Conservation (phyloP, 2,888 invertebrate species). For the Andrena trimmerana region DNA sequence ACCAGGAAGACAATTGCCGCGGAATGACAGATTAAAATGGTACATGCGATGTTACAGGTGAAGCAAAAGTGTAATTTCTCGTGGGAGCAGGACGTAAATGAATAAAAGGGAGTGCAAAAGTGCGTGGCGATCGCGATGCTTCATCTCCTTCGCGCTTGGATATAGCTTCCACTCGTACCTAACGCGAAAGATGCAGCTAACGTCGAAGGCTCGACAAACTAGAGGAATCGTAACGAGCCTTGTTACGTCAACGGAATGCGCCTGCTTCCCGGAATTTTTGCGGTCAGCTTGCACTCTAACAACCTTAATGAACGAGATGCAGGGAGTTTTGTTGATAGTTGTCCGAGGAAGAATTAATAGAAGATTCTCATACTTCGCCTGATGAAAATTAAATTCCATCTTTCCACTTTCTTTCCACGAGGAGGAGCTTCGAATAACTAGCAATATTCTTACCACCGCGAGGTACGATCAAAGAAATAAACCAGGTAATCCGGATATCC, state of each 20-base stretch:
- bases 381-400: conserved; percentile 36
- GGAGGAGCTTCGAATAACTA: not conserved
- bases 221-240: conserved; percentile 23
- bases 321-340: not conserved
- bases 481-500: not conserved
- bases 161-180: not conserved
- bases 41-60: not conserved
- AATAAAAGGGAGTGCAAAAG: not conserved
- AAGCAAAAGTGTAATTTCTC: conserved; percentile 5
- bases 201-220: conserved; percentile 19
- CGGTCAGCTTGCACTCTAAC: not conserved
- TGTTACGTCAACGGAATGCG: conserved; percentile 16
- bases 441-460: not conserved
- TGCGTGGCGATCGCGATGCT: not conserved
- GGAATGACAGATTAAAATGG: conserved; percentile 20
- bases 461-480: not conserved
- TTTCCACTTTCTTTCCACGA: conserved; percentile 23
- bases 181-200: conserved; percentile 19
- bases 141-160: conserved; percentile 21
- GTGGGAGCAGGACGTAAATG: conserved; percentile 4
- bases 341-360: not conserved
- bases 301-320: too few species aligned
- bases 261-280: conserved; percentile 9
- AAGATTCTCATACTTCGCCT: not conserved
- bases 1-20: conserved; percentile 4